These are phyloP conservation scores for Abramis brama DNA, from an alignment of 2,113 vertebrate species.

Conservation along the genomic window DNA sequence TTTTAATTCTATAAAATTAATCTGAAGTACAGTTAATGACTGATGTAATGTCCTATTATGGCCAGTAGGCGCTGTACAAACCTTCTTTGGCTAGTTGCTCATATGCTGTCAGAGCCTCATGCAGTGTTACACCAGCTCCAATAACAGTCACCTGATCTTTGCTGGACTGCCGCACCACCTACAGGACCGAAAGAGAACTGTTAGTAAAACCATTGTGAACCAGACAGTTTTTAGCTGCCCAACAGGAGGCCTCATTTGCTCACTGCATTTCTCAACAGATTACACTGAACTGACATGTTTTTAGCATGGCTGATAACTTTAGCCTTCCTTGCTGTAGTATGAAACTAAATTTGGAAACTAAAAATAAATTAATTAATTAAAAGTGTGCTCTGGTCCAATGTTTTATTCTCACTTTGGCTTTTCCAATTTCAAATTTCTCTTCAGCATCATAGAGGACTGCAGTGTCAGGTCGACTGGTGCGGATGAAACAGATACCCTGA, in stretches of 20 bases:
- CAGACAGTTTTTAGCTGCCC: neutral
- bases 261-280: neutral
- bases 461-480: constrained; percentile 80
- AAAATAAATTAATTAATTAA: neutral
- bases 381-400: neutral
- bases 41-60: neutral
- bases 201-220: neutral
- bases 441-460: constrained; percentile 77
- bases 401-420: constrained; percentile 77
- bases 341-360: neutral
- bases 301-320: neutral
- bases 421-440: constrained; percentile 84
- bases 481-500: constrained; percentile 86
- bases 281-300: neutral
- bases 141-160: constrained; percentile 81
- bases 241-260: neutral
- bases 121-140: constrained; percentile 85
- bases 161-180: constrained; percentile 81
- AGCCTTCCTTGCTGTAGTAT: neutral
- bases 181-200: constrained; percentile 17
- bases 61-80: constrained; percentile 59
- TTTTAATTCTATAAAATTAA: neutral
- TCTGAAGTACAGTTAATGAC: neutral
- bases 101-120: constrained; percentile 83
- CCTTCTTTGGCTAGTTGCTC: constrained; percentile 79